These are phyloP conservation scores for Teleogryllus occipitalis DNA, from an alignment of 1,140 invertebrate genomes.

Conservation along the genomic window DNA sequence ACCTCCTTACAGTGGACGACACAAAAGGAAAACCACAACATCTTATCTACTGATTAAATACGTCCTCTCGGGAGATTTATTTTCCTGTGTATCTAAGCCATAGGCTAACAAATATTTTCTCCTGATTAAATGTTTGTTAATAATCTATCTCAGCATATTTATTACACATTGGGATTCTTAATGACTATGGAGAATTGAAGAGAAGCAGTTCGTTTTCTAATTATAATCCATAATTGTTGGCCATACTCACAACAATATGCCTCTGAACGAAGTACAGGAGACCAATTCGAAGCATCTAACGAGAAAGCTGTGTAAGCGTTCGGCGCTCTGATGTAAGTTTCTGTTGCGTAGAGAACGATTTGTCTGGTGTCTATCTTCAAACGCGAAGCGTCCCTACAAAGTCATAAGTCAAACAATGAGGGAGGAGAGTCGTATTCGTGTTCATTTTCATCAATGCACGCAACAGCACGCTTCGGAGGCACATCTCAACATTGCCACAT, in stretches of 20 bases:
- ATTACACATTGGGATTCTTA: background rate
- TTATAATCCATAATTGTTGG: background rate
- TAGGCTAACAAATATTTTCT: background rate
- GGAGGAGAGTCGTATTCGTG: too few species aligned
- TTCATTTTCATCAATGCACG: too few species aligned
- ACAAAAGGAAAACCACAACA: background rate
- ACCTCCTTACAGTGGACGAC: background rate
- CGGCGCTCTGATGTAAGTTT: too few species aligned
- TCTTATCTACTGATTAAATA: conserved; percentile 1
- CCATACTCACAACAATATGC: background rate
- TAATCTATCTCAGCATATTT: background rate
- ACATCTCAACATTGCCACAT: too few species aligned
- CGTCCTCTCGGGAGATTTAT: background rate
- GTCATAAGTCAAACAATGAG: too few species aligned
- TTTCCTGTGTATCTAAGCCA: background rate
- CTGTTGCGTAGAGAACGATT: too few species aligned
- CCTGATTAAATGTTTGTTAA: background rate
- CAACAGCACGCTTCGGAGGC: too few species aligned
- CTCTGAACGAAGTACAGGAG: background rate
- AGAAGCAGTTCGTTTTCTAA: background rate
- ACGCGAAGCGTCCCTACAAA: too few species aligned
- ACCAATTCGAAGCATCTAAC: background rate
- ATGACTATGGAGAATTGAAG: background rate
- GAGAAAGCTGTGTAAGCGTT: background rate
- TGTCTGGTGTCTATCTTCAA: too few species aligned